These are phyloP conservation scores for Gryllus longicercus DNA, from an alignment of 2,888 invertebrate species.

Conservation along the genomic window DNA sequence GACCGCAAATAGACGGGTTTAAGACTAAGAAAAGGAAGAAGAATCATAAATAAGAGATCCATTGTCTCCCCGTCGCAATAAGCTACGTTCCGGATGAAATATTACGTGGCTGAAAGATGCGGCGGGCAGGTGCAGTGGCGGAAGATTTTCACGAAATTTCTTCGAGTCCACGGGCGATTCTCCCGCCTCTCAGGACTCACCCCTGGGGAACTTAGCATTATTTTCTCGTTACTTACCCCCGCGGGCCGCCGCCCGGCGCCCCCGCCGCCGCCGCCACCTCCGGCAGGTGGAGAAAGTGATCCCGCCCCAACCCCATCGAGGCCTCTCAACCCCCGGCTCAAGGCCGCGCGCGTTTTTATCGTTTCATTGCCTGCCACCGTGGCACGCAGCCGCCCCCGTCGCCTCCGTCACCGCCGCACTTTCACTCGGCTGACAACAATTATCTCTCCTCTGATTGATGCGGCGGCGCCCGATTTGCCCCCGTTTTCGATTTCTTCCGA, in stretches of 20 bases:
- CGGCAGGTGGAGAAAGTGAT: constrained; percentile 10
- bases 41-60: constrained; percentile 6
- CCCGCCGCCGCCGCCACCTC: not conserved
- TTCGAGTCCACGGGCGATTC: not conserved
- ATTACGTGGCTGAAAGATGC: not conserved
- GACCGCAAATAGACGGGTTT: not conserved
- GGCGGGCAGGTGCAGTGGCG: not conserved
- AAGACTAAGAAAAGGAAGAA: not conserved
- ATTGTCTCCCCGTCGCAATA: not conserved
- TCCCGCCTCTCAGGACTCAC: not conserved
- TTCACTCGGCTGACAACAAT: not conserved
- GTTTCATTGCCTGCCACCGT: not conserved
- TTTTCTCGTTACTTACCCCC: constrained; percentile 4
- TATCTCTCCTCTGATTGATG: no score
- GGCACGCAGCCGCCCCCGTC: not conserved
- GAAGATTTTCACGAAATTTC: constrained; percentile 7
- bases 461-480: no score
- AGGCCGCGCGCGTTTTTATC: not conserved
- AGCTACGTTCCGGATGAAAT: not conserved
- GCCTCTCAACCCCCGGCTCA: not conserved
- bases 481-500: no score
- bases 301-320: not conserved
- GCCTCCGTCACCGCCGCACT: not conserved
- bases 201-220: not conserved
- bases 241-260: not conserved